Conservation (phyloP, 2,113 vertebrate genomes). For the Bombycilla garrulus region DNA sequence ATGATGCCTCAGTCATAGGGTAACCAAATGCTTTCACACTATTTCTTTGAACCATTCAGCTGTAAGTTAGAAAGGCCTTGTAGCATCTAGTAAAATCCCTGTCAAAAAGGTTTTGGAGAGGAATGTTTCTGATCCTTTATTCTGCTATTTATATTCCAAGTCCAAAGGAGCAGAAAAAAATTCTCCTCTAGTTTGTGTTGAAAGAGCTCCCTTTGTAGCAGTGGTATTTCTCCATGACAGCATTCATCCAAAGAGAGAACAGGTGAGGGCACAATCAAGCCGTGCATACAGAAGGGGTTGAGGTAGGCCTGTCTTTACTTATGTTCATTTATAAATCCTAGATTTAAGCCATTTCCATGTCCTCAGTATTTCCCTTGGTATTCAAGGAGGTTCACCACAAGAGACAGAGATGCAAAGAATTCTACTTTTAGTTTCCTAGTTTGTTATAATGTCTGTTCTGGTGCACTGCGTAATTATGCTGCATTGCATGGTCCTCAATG, state of each 20-base stretch:
- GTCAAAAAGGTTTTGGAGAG: neutral
- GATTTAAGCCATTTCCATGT: neutral
- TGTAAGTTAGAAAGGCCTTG: neutral
- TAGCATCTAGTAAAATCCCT: neutral
- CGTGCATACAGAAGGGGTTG: neutral
- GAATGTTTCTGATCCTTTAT: neutral
- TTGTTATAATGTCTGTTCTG: neutral
- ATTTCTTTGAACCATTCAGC: neutral
- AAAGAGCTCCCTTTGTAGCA: neutral
- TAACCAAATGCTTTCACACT: neutral
- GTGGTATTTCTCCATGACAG: neutral
- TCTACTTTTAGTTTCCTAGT: neutral
- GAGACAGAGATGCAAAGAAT: neutral
- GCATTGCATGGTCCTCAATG: accelerated
- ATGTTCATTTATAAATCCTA: neutral
- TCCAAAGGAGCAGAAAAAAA: neutral
- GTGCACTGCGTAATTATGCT: neutral
- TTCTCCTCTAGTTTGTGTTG: neutral
- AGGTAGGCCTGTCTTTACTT: neutral
- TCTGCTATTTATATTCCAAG: neutral
- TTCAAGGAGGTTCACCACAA: neutral
- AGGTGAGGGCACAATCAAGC: neutral
- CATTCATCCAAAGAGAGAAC: neutral
- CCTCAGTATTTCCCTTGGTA: neutral
- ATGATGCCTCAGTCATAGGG: neutral